Conservation (phyloP, 2,113 vertebrate genomes). For the Bombycilla garrulus region DNA sequence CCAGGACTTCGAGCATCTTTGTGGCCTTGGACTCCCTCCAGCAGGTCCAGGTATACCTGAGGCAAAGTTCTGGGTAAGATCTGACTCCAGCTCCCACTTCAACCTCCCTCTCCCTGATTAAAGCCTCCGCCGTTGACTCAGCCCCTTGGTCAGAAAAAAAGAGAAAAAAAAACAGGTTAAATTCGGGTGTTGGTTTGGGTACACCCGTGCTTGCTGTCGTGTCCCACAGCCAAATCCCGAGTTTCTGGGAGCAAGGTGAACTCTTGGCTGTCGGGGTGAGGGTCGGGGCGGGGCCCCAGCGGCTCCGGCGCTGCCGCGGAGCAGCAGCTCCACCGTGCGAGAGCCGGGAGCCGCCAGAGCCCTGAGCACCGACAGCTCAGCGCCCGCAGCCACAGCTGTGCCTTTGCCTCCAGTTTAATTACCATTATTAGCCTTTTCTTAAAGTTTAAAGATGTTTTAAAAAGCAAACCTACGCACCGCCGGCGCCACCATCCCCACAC, state of each 20-base stretch:
- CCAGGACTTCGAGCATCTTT: background rate
- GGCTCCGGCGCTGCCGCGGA: background rate
- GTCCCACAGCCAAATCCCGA: background rate
- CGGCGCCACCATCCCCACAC: fast-evolving
- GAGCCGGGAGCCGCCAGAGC: background rate
- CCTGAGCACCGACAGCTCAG: fast-evolving
- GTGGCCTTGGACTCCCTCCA: background rate
- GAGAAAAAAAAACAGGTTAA: fast-evolving
- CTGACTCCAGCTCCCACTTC: background rate
- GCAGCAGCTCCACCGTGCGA: constrained; percentile 57
- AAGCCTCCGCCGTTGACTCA: background rate
- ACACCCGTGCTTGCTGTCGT: fast-evolving
- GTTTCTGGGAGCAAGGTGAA: fast-evolving
- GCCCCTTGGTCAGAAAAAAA: background rate
- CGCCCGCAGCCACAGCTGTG: fast-evolving
- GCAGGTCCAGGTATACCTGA: fast-evolving
- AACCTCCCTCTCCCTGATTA: fast-evolving
- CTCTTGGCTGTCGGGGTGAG: fast-evolving
- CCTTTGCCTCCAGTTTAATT: fast-evolving
- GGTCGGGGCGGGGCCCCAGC: background rate
- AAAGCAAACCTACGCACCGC: fast-evolving
- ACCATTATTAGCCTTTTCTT: fast-evolving
- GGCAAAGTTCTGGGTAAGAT: background rate
- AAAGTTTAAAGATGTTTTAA: background rate
- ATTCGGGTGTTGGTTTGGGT: background rate